These are phyloP conservation scores for Festucalex cinctus DNA, from an alignment of 2,113 vertebrate genomes.

Conservation along the genomic window DNA sequence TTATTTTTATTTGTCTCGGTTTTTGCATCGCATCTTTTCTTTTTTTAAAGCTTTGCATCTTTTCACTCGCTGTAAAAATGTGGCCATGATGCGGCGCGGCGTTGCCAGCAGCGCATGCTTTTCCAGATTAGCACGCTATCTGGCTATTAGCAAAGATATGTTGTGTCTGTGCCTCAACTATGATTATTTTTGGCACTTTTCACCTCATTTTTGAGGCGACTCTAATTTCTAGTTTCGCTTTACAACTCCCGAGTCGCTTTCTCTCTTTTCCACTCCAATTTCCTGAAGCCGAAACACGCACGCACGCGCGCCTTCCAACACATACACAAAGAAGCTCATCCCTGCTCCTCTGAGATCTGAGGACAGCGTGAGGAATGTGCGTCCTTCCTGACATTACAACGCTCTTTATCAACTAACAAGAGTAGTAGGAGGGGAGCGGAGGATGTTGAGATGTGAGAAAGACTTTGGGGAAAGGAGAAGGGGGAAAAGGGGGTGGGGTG, in stretches of 20 bases:
- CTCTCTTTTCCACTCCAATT: slow-evolving; percentile 2
- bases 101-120: background rate
- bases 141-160: background rate
- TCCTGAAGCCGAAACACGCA: background rate
- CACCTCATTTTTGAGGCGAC: background rate
- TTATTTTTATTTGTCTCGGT: background rate
- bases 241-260: background rate
- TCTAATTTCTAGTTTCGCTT: slow-evolving; percentile 1
- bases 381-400: slow-evolving; percentile 76
- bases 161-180: background rate
- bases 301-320: background rate
- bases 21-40: background rate
- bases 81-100: background rate
- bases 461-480: slow-evolving; percentile 47
- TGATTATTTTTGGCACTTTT: background rate
- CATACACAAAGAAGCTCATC: slow-evolving; percentile 20
- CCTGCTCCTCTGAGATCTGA: slow-evolving; percentile 62
- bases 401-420: slow-evolving; percentile 71
- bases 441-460: slow-evolving; percentile 69
- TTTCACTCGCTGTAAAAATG: background rate
- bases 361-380: slow-evolving; percentile 65
- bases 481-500: slow-evolving; percentile 9
- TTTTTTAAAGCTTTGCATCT: no score
- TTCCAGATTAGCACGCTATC: background rate
- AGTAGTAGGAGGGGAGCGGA: slow-evolving; percentile 54